Evolutionary conservation across 2,113 vertebrate species (phyloP), one percentile per base, ranked within the genome.

Genomic region (Pampusana beccarii): DNA sequence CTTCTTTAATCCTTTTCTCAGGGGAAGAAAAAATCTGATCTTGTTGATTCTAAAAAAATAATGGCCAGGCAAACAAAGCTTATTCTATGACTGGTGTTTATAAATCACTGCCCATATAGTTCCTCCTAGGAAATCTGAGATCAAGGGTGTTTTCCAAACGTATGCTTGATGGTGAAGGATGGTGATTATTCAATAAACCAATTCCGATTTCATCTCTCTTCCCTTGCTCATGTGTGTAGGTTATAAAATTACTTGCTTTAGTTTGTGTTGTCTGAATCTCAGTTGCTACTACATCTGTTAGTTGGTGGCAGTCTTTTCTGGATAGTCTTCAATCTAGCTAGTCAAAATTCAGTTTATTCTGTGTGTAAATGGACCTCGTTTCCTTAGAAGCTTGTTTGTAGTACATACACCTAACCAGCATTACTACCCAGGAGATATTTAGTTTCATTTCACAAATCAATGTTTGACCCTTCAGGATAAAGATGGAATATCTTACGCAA

Each of bases 21-120:
- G 9, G 21, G 12, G 4, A 16, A 2, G 13, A 51, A 40, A 44
- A 26, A 50, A 17, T 34, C 29, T 31, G 20, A 6, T 53, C 38
- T 28, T 57, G 10, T 89, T 66, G 83, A 70, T 93, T 80, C 46
- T 88, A 73, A 77, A 60, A 25, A 74, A 88, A 58, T 62, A 56
- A 78, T 12, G 66, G 84, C 80, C 48, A 48, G 86, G 74, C 88
- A 82, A 95, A 84, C 10, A 57, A 95, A 97, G 86, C 71, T 84
- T 97, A 75, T 85, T 92, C 64, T 75, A 3, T 77, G 67, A 71
- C 60, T 78, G 18, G 60, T 81, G 71, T 86, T 90, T 94, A 75
- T 93, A 93, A 97, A 93, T 93, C 73, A 75, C 3, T 33, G 1
- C 23, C 10, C 7, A 6, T 51, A 12, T 28, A 40, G 19, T 36